Evolutionary conservation across 2,888 invertebrate genomes (phyloP), one percentile per base, ranked within the genome.

Genomic region (Ornithoptera priamus): DNA sequence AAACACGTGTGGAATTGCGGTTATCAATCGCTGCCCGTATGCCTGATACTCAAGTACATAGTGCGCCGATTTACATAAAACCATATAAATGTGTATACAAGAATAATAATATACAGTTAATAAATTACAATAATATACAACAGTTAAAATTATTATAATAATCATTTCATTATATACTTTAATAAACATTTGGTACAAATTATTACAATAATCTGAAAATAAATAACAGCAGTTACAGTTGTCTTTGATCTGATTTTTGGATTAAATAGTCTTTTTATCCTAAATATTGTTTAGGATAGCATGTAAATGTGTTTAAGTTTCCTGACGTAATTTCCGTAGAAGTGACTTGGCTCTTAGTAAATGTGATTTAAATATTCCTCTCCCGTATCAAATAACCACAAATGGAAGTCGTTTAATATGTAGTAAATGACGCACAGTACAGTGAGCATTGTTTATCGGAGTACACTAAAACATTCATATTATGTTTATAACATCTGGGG

Each of bases 1-100:
- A 65, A 69, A 69, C 69, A 69, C 58, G 69, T 62, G 69, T 66
- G 69, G 69, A 66, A 69, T 66, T 65, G 69, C 65, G 69, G 69
- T 69, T 69, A 69, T 69, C 65, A 69, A 50, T 42, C 42, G 65
- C 62, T 12, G n/a, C 69, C 62, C 69, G 69, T 58, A 66, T 69
- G 62, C 4, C 36, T 42, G 61, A 60, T 60, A 69, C 24, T 63
- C 20, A 36, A 65, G 57, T 65, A 30, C 62, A 65, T 57, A 62
- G 53, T 60, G 22, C 53, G 24, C 39, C 22, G 12, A 56, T 46
- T 57, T 42, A 46, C 39, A n/a, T 18, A 24, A 59, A 65, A 36
- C 12, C 46, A 24, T 18, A 5, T 15, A 12, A 50, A 50, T 17
- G 1, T 50, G 2, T 50, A 50, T 50, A 17, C 18, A 50, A 50